Base-by-base conservation (phyloP, 2,888 invertebrate genomes). In the Neoitamus cyanurus region DNA sequence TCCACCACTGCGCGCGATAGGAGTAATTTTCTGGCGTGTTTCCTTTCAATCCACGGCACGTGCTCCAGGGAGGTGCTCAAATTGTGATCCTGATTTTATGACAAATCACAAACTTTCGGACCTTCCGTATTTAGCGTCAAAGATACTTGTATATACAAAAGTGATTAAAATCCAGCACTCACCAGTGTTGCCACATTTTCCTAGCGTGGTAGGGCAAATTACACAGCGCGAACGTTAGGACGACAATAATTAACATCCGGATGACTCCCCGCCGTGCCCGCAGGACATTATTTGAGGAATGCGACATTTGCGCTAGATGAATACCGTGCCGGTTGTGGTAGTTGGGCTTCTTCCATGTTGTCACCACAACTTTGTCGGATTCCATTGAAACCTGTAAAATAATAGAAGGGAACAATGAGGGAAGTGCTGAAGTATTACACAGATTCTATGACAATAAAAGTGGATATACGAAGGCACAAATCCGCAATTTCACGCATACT, bases 191-290 rank as follows among this genome's bases (percentile, higher is more conserved):
- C 95, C 97, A 96, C 93, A 97, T 94, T 90, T 96, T 96, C 46
- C 97, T 93, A 0, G 95, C 96, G 91, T 98, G 97, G 91, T 96
- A 96, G 0, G 98, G 98, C 86, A 98, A 92, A 90, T 97, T 97
- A 92, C 97, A 97, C 46, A 97, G 89, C 15, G 97, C 97, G 91
- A 98, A 98, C 83, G 96, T 95, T 87, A 96, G 93, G 77, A 98
- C 97, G 75, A 98, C 96, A 34, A 96, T 95, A 86, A 98, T 96
- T 87, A 98, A 93, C 94, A 98, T 96, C 86, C 96, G 94, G 87
- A 98, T 96, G 77, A 98, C 97, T 75, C 96, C 96, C 37, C 96
- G 93, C 25, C 97, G 93, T 31, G 97, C 96, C 82, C 95, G 93
- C 86, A 97, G 91, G 11, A 96, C 95, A 90, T 96, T 95, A 88